Percentiles rank a stretch among this genome's conserved stretches.
Conservation (phyloP, 2,888 invertebrate genomes). For the Amaurobius ferox region DNA sequence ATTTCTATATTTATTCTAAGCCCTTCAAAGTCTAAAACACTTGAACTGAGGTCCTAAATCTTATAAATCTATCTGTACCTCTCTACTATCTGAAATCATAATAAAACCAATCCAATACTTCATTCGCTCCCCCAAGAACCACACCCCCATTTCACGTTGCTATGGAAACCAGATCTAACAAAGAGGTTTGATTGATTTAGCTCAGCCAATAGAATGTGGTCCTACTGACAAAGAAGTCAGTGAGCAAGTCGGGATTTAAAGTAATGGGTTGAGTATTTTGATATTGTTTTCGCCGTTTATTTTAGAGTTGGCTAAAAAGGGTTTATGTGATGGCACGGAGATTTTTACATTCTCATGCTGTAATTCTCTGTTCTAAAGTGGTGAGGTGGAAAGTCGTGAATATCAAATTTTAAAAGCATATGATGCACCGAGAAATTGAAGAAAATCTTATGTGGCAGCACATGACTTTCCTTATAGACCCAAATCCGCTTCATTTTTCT, state of each 20-base stretch:
- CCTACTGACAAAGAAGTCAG: conserved; percentile 10
- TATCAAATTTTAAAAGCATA: no score
- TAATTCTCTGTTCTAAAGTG: no score
- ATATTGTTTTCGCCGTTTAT: background rate
- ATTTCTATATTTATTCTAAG: no score
- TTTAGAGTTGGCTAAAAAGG: background rate
- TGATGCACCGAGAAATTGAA: no score
- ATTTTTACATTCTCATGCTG: no score
- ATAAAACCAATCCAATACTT: background rate
- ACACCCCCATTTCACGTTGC: conserved; percentile 29
- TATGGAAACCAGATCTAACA: conserved; percentile 29
- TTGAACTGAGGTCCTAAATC: background rate
- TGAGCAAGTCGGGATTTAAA: conserved; percentile 12
- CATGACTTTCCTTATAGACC: no score
- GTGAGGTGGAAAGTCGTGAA: no score
- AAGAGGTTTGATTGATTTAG: conserved; percentile 59
- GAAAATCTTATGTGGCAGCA: no score
- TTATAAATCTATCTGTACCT: background rate
- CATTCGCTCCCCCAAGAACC: conserved; percentile 29
- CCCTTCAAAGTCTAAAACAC: background rate
- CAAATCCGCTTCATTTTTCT: no score
- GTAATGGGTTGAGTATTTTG: conserved; percentile 1
- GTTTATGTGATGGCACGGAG: background rate
- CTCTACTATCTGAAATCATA: background rate
- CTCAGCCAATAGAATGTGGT: conserved; percentile 35